Evolutionary conservation across 2,113 vertebrate genomes (phyloP), one percentile per base, ranked within the genome.

Genomic region (Rhea americana): DNA sequence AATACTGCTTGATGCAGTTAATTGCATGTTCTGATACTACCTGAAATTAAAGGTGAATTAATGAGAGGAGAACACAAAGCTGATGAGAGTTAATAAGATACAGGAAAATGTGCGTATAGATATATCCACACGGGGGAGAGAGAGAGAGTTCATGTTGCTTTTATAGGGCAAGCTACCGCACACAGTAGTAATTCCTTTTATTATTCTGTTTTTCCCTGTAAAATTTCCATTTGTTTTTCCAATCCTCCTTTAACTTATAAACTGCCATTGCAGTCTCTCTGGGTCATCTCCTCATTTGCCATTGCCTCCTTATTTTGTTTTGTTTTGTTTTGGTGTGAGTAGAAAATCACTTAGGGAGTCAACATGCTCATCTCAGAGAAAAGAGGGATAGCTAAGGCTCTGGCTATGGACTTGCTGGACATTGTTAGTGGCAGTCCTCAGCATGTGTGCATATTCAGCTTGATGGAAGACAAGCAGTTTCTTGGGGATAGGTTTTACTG

Each of bases 1-100:
- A 62, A 94, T 92, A 76, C 22, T 87, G 67, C 84, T 95, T 94
- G 74, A 89, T 96, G 95, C 75, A 70, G 67, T 78, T 96, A 96
- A 94, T 94, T 96, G 41, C 91, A 79, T 71, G 95, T 94, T 93
- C 93, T 93, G 89, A 82, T 94, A 91, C 45, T 77, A 80, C 87
- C 92, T 85, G 89, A 94, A 96, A 85, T 82, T 82, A 94, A 96
- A 95, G 78, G 91, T 95, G 89, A 93, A 79, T 85, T 95, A 94
- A 89, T 91, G 89, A 87, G 81, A 74, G 71, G 78, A 58, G 93
- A 95, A 91, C 39, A 66, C 58, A 82, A 89, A 87, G 50, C 75
- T 94, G 93, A 93, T 86, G 83, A 79, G 67, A 30, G 43, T 82
- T 96, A 95, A 87, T 85, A 77, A 73, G 48, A 90, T 61, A 70